Base-by-base conservation (phyloP, 2,797 vertebrate genomes). In the Rhinatrema bivittatum region DNA sequence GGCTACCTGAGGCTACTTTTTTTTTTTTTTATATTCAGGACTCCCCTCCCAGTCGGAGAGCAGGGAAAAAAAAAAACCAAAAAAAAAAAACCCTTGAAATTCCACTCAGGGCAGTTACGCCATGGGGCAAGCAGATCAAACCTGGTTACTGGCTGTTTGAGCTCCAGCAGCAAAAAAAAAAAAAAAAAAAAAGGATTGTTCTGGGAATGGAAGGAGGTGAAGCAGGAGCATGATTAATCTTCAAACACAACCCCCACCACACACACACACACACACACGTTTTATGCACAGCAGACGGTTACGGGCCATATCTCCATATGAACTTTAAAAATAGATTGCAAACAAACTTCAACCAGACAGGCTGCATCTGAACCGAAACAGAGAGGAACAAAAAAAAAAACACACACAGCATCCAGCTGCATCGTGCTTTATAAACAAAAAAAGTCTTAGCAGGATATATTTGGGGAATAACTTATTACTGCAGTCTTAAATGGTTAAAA, bases 181-280 rank as follows among this genome's bases (percentile, higher is more conserved):
- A 87, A 85, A 86, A 84, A 86, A 85, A 86, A 90, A 87, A 85
- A 86, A 84, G 78, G 78, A 86, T 82, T 86, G 81, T 79, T 81
- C 77, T 79, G 85, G 84, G 82, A 87, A 77, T 66, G 69, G 82
- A 87, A 77, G 66, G 69, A 79, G 75, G 76, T 72, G 81, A 86
- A 86, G 85, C 66, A 81, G 74, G 79, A 76, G 83, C 70, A 79
- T 80, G 86, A 83, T 80, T 84, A 72, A 78, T 84, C 84, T 86
- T 90, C 87, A 91, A 87, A 90, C 72, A 46, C 53, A n/a, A 25
- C 45, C 63, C 46, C 25, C 21, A 16, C 1, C 1, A 6, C 5
- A 4, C 13, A 16, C 7, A 25, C 4, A 26, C 16, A n/a, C n/a
- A n/a, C n/a, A n/a, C n/a, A n/a, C n/a, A n/a, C 44, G 36, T 55